These are phyloP conservation scores for Lasioglossum pauxillum DNA, from an alignment of 2,888 invertebrate genomes.

Conservation along the genomic window DNA sequence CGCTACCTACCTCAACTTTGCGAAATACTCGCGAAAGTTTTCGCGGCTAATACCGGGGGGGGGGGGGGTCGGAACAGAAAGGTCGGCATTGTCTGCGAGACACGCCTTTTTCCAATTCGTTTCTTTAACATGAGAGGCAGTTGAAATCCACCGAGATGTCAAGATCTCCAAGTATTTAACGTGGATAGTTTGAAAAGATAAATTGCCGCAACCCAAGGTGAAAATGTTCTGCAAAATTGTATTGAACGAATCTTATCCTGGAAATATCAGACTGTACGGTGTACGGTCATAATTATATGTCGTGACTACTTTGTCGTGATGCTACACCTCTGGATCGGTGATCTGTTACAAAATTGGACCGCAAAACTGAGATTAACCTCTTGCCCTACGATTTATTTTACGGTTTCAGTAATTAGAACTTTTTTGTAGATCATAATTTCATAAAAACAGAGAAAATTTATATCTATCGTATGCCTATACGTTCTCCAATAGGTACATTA, in stretches of 20 bases:
- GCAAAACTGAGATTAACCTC: too few species aligned
- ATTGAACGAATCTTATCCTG: not conserved
- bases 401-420: too few species aligned
- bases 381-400: too few species aligned
- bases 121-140: not conserved
- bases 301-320: too few species aligned
- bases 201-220: constrained; percentile 4
- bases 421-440: too few species aligned
- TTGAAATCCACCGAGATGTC: not conserved
- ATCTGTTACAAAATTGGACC: too few species aligned
- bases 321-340: too few species aligned
- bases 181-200: not conserved
- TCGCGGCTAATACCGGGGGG: constrained; percentile 15
- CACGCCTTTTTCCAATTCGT: constrained; percentile 27
- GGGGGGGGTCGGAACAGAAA: not conserved
- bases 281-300: too few species aligned
- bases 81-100: constrained; percentile 20
- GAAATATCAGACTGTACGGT: not conserved
- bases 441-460: too few species aligned
- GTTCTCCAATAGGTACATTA: too few species aligned
- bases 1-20: constrained; percentile 18
- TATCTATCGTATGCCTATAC: too few species aligned
- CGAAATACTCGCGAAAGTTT: constrained; percentile 39
- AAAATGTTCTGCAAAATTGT: not conserved
- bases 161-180: constrained; percentile 9